Evolutionary conservation across 2,888 invertebrate species (phyloP).

Genomic region (Phanerotoma sp.): DNA sequence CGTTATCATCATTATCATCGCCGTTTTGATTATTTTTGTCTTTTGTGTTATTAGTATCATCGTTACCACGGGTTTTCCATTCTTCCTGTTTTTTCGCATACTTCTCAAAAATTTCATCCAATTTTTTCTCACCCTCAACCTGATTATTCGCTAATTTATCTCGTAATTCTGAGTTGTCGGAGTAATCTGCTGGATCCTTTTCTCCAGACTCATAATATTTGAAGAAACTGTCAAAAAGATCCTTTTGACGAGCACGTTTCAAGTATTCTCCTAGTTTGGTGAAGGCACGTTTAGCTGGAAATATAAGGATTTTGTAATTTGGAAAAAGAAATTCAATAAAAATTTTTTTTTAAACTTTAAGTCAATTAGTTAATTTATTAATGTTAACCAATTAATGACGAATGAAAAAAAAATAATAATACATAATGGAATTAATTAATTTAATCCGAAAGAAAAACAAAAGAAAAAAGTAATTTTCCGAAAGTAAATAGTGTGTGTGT

Average conservation of each 20-base stretch:
- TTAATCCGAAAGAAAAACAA: too few species aligned
- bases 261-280: conserved; percentile 42
- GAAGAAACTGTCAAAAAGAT: conserved; percentile 50
- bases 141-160: conserved; percentile 41
- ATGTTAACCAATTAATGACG: background rate
- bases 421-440: too few species aligned
- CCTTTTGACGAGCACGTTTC: conserved; percentile 39
- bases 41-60: too few species aligned
- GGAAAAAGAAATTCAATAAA: conserved; percentile 2
- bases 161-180: conserved; percentile 35
- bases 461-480: too few species aligned
- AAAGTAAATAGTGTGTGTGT: conserved; percentile 43
- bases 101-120: conserved; percentile 42
- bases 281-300: conserved; percentile 47
- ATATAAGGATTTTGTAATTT: background rate
- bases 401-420: background rate
- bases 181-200: conserved; percentile 49
- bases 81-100: conserved; percentile 43
- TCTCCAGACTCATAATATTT: conserved; percentile 37
- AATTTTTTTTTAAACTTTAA: background rate
- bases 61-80: conserved; percentile 17
- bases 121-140: conserved; percentile 38
- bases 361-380: background rate
- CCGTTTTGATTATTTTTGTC: background rate
- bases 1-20: background rate